Percentiles rank a stretch among this genome's conserved stretches.
phyloP scores from a whole-genome alignment of 2,797 vertebrate genomes.

The Pseudochromis fuscus region DNA sequence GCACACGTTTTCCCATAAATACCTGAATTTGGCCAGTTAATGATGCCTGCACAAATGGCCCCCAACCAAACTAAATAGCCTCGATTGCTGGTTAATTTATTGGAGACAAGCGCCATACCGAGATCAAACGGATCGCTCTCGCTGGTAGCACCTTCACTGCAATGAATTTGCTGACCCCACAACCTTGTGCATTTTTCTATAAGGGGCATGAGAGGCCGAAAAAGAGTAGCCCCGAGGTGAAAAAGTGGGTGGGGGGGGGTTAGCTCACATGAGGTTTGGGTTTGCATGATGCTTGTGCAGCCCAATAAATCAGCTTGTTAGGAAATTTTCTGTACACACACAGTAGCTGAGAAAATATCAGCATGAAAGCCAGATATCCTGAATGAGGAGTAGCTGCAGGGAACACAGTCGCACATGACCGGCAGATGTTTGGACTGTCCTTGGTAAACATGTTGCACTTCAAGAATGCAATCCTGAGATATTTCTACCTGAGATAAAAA shows the following conservation, averaged over 20 bases:
- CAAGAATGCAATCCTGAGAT: conserved; percentile 24
- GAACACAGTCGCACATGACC: conserved; percentile 32
- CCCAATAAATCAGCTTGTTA: conserved; percentile 77
- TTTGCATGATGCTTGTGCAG: conserved; percentile 71
- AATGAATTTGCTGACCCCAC: conserved; percentile 83
- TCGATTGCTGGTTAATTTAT: conserved; percentile 84
- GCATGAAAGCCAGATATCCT: conserved; percentile 32
- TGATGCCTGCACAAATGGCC: conserved; percentile 81
- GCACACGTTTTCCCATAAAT: conserved; percentile 81
- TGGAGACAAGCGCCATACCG: conserved; percentile 80
- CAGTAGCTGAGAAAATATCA: conserved; percentile 54
- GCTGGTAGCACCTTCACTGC: conserved; percentile 81
- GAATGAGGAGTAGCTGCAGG: conserved; percentile 24
- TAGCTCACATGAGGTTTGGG: conserved; percentile 82
- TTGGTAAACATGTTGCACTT: conserved; percentile 13
- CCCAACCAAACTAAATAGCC: conserved; percentile 80
- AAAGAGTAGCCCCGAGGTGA: conserved; percentile 59
- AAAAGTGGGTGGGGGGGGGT: conserved; percentile 29
- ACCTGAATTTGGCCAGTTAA: conserved; percentile 81
- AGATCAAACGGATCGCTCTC: conserved; percentile 83
- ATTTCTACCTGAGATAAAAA: conserved; percentile 36
- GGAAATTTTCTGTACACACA: conserved; percentile 61
- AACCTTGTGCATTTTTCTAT: conserved; percentile 79
- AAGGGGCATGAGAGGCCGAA: conserved; percentile 74
- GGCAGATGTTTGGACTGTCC: conserved; percentile 30